Conservation (phyloP, 2,888 invertebrate genomes). For the Tryphoninae sp. region DNA sequence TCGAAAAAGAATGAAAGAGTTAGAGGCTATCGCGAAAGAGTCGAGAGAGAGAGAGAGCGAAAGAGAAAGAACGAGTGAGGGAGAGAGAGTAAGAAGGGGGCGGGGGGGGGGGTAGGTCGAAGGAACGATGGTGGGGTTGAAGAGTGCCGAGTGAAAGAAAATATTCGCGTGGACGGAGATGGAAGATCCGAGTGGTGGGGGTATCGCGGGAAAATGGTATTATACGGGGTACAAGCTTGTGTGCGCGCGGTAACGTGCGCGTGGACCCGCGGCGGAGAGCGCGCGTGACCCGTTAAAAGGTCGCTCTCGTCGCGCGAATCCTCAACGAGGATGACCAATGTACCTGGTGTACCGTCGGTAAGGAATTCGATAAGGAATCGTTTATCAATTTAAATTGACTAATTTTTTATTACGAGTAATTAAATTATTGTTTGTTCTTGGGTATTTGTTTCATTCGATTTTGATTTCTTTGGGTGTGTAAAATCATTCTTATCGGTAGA, state of each 20-base stretch:
- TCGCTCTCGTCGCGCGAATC: slow-evolving; percentile 60
- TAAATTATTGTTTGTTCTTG: not conserved
- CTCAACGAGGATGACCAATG: slow-evolving; percentile 51
- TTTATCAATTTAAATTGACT: not conserved
- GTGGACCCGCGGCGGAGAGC: slow-evolving; percentile 57
- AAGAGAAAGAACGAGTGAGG: slow-evolving; percentile 12
- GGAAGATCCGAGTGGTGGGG: slow-evolving; percentile 1
- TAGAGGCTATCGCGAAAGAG: slow-evolving; percentile 48
- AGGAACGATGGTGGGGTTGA: slow-evolving; percentile 1
- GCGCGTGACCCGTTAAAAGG: slow-evolving; percentile 71
- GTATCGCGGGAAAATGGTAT: slow-evolving; percentile 39
- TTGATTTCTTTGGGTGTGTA: too few relatives aligned
- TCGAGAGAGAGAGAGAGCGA: slow-evolving; percentile 52
- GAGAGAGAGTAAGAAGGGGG: slow-evolving; percentile 33
- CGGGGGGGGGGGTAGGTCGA: slow-evolving; percentile 42
- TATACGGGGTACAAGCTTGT: slow-evolving; percentile 9
- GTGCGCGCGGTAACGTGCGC: not conserved
- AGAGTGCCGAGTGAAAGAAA: slow-evolving; percentile 16
- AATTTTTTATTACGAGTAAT: not conserved
- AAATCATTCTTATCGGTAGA: too few relatives aligned
- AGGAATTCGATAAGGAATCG: not conserved
- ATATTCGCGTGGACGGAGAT: slow-evolving; percentile 9
- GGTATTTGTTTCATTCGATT: too few relatives aligned
- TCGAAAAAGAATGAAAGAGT: slow-evolving; percentile 48
- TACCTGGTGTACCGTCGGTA: slow-evolving; percentile 35